A percentile compares a stretch with the other conserved stretches of the same genome.
Evolutionary conservation across 2,113 vertebrate genomes (phyloP).

Genomic region (Corythornis vintsioides): DNA sequence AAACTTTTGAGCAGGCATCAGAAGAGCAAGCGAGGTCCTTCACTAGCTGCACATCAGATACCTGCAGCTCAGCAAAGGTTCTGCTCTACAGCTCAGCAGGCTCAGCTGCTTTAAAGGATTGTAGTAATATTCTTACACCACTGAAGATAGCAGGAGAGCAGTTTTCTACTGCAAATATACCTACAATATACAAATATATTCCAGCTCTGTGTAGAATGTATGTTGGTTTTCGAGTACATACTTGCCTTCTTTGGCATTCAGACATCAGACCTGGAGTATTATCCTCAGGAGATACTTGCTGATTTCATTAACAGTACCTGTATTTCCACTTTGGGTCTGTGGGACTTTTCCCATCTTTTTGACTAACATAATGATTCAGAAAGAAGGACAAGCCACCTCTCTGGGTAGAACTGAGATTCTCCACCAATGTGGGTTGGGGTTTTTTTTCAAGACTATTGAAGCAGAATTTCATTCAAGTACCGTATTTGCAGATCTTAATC

Average conservation of each 20-base stretch:
- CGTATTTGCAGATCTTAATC: not conserved
- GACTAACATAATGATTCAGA: conserved; percentile 29
- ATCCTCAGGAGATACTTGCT: not conserved
- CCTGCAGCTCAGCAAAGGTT: conserved; percentile 20
- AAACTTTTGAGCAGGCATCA: not conserved
- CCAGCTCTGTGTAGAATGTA: not conserved
- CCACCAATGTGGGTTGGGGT: not conserved
- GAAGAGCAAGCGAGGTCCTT: not conserved
- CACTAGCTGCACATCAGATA: not conserved
- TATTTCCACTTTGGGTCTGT: not conserved
- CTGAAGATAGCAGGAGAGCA: not conserved
- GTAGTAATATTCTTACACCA: not conserved
- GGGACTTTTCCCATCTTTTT: conserved; percentile 15
- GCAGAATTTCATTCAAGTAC: conserved; percentile 36
- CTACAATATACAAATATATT: not conserved
- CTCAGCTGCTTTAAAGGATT: conserved; percentile 1
- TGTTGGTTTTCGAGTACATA: not conserved
- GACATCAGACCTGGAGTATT: not conserved
- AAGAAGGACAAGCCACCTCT: not conserved
- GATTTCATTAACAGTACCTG: not conserved
- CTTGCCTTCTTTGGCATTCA: not conserved
- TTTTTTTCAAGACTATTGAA: conserved; percentile 20
- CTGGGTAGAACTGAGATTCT: conserved; percentile 12
- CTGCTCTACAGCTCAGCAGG: conserved; percentile 27
- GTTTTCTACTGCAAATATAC: not conserved